Conservation (phyloP, 2,113 vertebrate genomes). For the Panurus biarmicus region DNA sequence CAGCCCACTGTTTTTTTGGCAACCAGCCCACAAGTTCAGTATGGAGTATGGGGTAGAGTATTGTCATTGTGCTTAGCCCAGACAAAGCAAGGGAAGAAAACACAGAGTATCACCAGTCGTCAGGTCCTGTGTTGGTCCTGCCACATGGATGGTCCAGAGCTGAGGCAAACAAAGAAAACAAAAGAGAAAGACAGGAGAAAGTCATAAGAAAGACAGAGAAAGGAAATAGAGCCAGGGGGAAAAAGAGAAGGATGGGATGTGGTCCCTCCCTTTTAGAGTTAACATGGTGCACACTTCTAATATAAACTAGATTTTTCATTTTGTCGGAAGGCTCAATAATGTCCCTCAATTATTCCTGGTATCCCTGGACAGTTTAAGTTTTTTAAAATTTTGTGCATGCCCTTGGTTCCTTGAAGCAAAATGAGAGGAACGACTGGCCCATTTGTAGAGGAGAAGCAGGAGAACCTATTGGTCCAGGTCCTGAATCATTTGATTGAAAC, state of each 20-base stretch:
- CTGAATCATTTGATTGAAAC: background rate
- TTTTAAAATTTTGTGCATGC: background rate
- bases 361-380: background rate
- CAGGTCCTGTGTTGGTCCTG: rapidly evolving
- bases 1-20: background rate
- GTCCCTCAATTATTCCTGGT: background rate
- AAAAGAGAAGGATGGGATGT: background rate
- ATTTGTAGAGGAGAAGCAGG: background rate
- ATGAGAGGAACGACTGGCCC: background rate
- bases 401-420: background rate
- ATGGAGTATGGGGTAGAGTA: background rate
- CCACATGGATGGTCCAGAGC: background rate
- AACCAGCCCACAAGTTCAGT: too few species aligned
- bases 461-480: background rate
- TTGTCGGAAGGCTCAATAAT: background rate
- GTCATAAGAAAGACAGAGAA: background rate
- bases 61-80: background rate
- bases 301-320: background rate
- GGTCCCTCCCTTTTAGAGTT: background rate
- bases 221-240: too few species aligned
- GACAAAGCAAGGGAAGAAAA: background rate
- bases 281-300: background rate
- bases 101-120: background rate
- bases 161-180: background rate
- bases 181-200: background rate